These are phyloP conservation scores for Panopea generosa DNA, from an alignment of 2,888 invertebrate genomes.

Conservation along the genomic window DNA sequence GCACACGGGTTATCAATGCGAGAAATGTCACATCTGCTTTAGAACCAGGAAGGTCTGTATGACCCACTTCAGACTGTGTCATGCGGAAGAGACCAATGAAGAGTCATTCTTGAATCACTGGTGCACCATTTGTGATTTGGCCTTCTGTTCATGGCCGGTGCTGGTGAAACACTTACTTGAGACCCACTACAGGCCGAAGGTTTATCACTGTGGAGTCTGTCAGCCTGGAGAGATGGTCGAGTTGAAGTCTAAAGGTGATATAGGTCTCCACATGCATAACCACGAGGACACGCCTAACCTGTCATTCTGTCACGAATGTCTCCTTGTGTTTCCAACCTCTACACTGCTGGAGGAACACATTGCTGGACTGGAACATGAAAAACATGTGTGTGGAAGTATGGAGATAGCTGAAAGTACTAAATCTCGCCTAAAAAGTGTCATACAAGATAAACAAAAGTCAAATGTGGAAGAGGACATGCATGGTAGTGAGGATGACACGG, in stretches of 20 bases:
- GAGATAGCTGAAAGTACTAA: background rate
- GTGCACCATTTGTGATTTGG: conserved; percentile 9
- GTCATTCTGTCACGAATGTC: conserved; percentile 1
- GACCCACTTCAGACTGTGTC: conserved; percentile 8
- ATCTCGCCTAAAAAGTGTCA: background rate
- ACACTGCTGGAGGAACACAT: background rate
- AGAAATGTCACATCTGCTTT: conserved; percentile 20
- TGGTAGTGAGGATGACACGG: background rate
- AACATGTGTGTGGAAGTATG: no score
- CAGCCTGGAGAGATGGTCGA: no score
- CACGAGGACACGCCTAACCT: background rate
- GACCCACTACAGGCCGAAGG: conserved; percentile 1
- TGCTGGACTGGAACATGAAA: no score
- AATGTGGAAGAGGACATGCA: no score
- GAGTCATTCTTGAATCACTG: background rate
- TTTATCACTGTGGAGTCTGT: conserved; percentile 14
- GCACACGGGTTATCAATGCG: conserved; percentile 5
- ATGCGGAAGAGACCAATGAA: background rate
- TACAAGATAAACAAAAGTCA: background rate
- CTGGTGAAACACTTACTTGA: conserved; percentile 2
- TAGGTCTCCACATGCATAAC: background rate
- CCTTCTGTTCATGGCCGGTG: background rate
- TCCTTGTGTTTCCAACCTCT: background rate
- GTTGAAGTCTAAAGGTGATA: background rate
- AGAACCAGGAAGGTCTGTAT: background rate